Percentiles rank a stretch among this genome's conserved stretches.
These are phyloP conservation scores for Eriocheir sinensis DNA, from an alignment of 1,140 invertebrate genomes.

Conservation along the genomic window DNA sequence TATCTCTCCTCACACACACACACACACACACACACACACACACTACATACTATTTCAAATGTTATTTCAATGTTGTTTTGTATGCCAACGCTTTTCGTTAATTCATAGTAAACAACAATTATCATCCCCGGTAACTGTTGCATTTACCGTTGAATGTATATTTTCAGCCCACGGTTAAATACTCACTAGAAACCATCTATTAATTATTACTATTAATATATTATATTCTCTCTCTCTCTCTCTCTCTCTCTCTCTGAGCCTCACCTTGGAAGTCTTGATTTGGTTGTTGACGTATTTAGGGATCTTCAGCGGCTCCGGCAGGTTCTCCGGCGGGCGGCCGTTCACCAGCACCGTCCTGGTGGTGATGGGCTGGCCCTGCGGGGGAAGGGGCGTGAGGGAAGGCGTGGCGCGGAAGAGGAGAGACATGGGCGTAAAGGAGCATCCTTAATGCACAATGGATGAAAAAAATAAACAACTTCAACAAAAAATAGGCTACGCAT, in stretches of 20 bases:
- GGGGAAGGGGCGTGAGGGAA: neutral
- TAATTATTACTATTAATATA: neutral
- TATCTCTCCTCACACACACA: too few species aligned
- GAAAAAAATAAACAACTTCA: too few species aligned
- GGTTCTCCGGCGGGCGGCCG: slow-evolving; percentile 1
- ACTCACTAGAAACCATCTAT: neutral
- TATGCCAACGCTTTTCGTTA: neutral
- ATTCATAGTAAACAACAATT: neutral
- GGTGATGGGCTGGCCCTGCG: slow-evolving; percentile 12
- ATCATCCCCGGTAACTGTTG: neutral
- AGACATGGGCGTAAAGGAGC: neutral
- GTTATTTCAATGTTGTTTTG: too few species aligned
- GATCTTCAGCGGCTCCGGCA: neutral
- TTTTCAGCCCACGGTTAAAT: neutral
- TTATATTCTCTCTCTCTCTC: neutral
- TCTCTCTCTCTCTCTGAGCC: neutral
- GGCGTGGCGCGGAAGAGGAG: too few species aligned
- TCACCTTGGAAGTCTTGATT: slow-evolving; percentile 67
- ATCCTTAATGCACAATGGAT: neutral
- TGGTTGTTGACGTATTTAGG: slow-evolving; percentile 49
- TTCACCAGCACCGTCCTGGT: slow-evolving; percentile 36
- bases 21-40: too few species aligned
- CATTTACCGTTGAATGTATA: neutral
- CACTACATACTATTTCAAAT: too few species aligned
- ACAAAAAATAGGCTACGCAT: too few species aligned